Evolutionary conservation across 1,140 invertebrate genomes (phyloP).

Genomic region (Euglossa dilemma): DNA sequence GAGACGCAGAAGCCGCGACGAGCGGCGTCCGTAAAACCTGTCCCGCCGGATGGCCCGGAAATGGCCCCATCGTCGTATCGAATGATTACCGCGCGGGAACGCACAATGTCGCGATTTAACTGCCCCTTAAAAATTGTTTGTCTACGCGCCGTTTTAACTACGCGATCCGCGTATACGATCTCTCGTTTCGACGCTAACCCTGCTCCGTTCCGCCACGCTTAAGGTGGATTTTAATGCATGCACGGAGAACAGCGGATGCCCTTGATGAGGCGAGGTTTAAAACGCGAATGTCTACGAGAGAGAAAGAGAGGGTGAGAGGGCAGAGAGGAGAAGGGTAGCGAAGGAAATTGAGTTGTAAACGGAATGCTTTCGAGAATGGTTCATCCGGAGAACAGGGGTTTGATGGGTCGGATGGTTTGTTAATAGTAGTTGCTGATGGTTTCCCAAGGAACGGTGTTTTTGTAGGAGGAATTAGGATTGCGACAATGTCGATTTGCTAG

Average conservation of each 20-base stretch:
- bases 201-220: slow-evolving; percentile 43
- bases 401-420: not conserved
- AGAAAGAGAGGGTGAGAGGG: not conserved
- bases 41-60: slow-evolving; percentile 57
- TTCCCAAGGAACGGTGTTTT: not conserved
- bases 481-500: no score
- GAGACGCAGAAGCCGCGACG: slow-evolving; percentile 60
- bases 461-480: no score
- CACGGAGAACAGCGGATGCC: not conserved
- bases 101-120: slow-evolving; percentile 69
- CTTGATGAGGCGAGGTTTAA: not conserved
- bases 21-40: slow-evolving; percentile 62
- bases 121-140: slow-evolving; percentile 78
- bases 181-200: slow-evolving; percentile 39
- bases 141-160: slow-evolving; percentile 68
- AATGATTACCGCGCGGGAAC: slow-evolving; percentile 50
- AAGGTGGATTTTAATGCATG: slow-evolving; percentile 60
- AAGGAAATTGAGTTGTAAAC: slow-evolving; percentile 26
- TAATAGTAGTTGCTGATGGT: not conserved
- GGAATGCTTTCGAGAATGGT: not conserved
- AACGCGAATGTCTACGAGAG: not conserved
- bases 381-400: not conserved
- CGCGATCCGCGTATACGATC: slow-evolving; percentile 55
- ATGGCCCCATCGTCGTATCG: slow-evolving; percentile 48
- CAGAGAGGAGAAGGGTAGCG: not conserved